phyloP scores from a whole-genome alignment of 2,113 vertebrate genomes.

The Bambusicola thoracicus region DNA sequence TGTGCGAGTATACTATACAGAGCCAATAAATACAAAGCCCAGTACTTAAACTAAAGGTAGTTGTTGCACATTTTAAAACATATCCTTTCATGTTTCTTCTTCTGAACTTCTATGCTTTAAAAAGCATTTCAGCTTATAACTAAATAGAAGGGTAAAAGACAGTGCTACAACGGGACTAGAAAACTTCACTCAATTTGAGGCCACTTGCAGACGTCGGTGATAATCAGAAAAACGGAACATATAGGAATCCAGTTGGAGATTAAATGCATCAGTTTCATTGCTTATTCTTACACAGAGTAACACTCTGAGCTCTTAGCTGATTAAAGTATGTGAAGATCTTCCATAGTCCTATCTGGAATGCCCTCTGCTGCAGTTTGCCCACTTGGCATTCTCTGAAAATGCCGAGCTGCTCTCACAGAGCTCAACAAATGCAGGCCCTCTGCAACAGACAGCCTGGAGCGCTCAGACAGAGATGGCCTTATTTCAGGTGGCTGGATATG shows the following conservation, averaged over 20 bases:
- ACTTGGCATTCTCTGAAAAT: neutral
- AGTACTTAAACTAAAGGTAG: neutral
- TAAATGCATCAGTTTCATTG: neutral
- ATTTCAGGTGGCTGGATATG: neutral
- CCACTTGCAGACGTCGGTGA: neutral
- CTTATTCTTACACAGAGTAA: neutral
- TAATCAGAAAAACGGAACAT: neutral
- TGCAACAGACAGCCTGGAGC: neutral
- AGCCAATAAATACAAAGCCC: slow-evolving; percentile 22
- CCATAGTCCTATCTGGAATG: neutral
- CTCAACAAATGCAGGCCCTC: neutral
- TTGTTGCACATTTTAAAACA: slow-evolving; percentile 4
- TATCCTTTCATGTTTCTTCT: neutral
- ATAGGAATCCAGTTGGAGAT: neutral
- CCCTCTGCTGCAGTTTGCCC: neutral
- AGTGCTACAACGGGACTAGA: neutral
- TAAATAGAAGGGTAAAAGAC: neutral
- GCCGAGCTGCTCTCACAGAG: neutral
- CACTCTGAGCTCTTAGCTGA: neutral
- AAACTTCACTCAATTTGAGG: neutral
- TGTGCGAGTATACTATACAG: neutral
- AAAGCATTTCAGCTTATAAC: neutral
- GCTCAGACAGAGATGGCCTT: neutral
- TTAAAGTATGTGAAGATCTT: neutral
- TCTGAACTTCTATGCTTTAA: neutral